Conservation (phyloP, 2,113 vertebrate species). For the Eurystomus gularis region DNA sequence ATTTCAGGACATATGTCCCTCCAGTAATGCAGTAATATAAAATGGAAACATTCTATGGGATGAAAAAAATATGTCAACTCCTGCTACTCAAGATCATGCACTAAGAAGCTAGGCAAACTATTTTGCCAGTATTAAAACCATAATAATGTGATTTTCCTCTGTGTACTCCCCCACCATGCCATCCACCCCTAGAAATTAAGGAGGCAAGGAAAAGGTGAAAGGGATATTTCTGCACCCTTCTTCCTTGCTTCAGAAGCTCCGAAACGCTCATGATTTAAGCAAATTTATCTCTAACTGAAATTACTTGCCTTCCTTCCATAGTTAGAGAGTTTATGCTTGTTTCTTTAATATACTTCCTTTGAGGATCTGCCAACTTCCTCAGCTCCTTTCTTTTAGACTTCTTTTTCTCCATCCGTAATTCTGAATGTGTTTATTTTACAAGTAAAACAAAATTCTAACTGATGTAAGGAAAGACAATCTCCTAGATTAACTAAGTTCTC, state of each 20-base stretch:
- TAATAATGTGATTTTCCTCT: background rate
- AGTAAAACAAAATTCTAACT: conserved; percentile 21
- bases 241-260: background rate
- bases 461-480: background rate
- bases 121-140: background rate
- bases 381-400: background rate
- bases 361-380: background rate
- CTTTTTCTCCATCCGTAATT: background rate
- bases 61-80: background rate
- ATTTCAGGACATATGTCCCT: background rate
- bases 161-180: background rate
- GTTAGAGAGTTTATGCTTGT: background rate
- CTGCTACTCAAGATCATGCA: background rate
- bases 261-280: background rate
- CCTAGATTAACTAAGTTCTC: background rate
- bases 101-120: background rate
- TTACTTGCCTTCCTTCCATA: background rate
- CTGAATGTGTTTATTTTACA: conserved; percentile 22
- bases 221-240: background rate
- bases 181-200: background rate
- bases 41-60: background rate
- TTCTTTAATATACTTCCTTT: background rate
- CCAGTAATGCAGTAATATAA: background rate
- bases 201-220: background rate
- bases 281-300: background rate